Evolutionary conservation across 2,797 vertebrate species (phyloP).

Genomic region (Helicolenus hilgendorfi): DNA sequence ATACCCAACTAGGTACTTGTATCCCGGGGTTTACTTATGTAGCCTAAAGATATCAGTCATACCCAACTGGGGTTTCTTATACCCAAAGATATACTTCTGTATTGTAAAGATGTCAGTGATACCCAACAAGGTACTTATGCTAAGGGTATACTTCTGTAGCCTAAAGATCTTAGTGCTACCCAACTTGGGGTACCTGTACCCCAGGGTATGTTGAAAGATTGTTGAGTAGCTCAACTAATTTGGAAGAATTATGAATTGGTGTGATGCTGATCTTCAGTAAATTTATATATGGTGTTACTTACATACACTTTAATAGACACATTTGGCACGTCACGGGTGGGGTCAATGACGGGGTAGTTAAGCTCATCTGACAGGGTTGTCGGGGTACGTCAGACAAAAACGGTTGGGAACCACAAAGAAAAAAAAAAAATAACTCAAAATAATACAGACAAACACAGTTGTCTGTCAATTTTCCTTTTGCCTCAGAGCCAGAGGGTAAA

Average conservation of each 20-base stretch:
- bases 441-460: conserved; percentile 10
- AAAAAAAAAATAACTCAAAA: conserved; percentile 9
- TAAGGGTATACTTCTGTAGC: neutral
- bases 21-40: too few relatives aligned
- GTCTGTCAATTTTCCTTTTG: conserved; percentile 26
- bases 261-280: neutral
- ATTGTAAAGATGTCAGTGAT: neutral
- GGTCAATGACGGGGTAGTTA: neutral
- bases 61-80: too few relatives aligned
- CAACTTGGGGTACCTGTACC: fast-evolving
- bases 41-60: too few relatives aligned
- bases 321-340: fast-evolving
- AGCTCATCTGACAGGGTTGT: neutral
- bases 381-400: neutral
- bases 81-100: too few relatives aligned
- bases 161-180: too few relatives aligned
- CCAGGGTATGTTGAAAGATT: neutral
- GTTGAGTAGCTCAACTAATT: too few relatives aligned
- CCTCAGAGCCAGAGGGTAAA: conserved; percentile 4
- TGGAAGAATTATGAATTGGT: neutral
- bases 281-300: neutral
- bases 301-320: neutral
- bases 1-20: too few relatives aligned
- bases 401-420: neutral
- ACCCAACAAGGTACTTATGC: neutral